phyloP scores from a whole-genome alignment of 2,888 invertebrate genomes.

The Smittia aterrima region DNA sequence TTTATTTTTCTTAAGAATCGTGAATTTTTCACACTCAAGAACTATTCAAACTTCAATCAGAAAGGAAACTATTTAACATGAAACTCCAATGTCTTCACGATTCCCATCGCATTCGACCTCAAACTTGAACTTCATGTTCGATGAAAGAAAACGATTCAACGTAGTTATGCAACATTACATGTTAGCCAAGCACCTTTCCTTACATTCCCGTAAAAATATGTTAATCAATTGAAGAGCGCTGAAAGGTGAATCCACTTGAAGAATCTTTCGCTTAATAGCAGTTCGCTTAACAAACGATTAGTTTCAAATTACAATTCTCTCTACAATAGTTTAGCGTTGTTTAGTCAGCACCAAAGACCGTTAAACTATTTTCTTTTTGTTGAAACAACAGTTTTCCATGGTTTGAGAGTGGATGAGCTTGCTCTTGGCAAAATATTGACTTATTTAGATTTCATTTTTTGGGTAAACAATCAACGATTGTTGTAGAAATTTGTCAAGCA shows the following conservation, averaged over 20 bases:
- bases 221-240: background rate
- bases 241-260: slow-evolving; percentile 5
- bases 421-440: no score
- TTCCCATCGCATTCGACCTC: background rate
- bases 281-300: slow-evolving; percentile 1
- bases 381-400: no score
- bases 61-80: background rate
- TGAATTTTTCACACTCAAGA: background rate
- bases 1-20: background rate
- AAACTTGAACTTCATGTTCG: slow-evolving; percentile 14
- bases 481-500: no score
- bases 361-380: background rate
- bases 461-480: no score
- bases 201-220: background rate
- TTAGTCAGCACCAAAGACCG: background rate
- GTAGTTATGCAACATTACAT: slow-evolving; percentile 1
- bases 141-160: background rate
- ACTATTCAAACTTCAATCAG: background rate
- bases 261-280: background rate
- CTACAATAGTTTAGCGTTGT: background rate
- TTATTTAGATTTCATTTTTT: no score
- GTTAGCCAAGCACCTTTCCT: background rate
- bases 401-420: no score
- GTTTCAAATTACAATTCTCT: slow-evolving; percentile 7
- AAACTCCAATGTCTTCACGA: background rate